Conservation (phyloP, 2,113 vertebrate species). For the Scartelaos histophorus region DNA sequence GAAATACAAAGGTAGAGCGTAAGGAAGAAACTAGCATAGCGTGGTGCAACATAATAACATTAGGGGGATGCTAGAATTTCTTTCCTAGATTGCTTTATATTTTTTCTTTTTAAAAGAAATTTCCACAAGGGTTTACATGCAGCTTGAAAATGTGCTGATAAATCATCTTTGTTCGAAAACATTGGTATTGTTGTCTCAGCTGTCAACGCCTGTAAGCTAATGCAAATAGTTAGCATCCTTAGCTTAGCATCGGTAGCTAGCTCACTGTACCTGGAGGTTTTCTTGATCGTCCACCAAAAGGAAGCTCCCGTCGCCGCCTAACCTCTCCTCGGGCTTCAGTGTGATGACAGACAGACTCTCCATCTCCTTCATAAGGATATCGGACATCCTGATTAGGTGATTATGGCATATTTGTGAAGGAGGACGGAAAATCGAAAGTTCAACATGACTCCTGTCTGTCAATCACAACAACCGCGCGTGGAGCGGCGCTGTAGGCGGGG, state of each 20-base stretch:
- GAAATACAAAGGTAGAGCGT: neutral
- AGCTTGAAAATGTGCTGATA: neutral
- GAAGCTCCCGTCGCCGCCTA: constrained; percentile 64
- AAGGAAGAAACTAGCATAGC: neutral
- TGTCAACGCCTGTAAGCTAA: constrained; percentile 42
- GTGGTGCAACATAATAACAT: neutral
- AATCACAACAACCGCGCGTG: constrained; percentile 66
- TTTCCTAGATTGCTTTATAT: neutral
- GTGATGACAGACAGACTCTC: constrained; percentile 57
- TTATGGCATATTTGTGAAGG: constrained; percentile 8
- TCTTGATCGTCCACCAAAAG: constrained; percentile 81
- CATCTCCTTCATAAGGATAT: constrained; percentile 73
- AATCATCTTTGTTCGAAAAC: neutral
- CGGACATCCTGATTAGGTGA: constrained; percentile 68
- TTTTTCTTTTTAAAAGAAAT: neutral
- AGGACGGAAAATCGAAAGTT: constrained; percentile 51
- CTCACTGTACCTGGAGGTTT: constrained; percentile 77
- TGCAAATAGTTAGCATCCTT: constrained; percentile 3
- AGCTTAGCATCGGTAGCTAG: constrained; percentile 25
- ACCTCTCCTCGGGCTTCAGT: constrained; percentile 28
- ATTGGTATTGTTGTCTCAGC: neutral
- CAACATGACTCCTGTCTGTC: constrained; percentile 47
- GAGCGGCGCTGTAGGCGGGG: constrained; percentile 27
- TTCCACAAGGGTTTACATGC: neutral
- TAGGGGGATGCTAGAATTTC: neutral